Evolutionary conservation across 2,113 vertebrate species (phyloP).

Genomic region (Nestor notabilis): DNA sequence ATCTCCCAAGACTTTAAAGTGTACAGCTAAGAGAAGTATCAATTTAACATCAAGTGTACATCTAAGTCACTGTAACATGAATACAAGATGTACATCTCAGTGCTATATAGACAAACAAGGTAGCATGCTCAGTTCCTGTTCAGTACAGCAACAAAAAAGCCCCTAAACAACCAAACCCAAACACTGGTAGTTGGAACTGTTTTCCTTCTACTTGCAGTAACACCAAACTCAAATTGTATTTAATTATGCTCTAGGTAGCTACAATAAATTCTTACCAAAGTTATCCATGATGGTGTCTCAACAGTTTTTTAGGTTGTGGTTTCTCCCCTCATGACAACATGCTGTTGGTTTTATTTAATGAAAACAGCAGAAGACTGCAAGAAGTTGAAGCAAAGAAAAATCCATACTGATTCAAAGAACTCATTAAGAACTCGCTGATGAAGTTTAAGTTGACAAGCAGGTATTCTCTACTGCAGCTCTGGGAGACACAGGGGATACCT

Average conservation of each 20-base stretch:
- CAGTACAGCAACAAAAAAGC: not conserved
- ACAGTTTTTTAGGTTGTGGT: not conserved
- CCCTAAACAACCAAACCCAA: not conserved
- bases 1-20: not conserved
- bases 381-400: not conserved
- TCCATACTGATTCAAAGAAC: too few relatives aligned
- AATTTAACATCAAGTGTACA: not conserved
- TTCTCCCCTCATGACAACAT: not conserved
- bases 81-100: not conserved
- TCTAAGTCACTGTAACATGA: not conserved
- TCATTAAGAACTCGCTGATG: too few relatives aligned
- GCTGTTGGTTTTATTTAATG: not conserved
- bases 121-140: not conserved
- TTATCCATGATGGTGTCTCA: not conserved
- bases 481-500: too few relatives aligned
- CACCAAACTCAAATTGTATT: not conserved
- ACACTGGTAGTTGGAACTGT: not conserved
- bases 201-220: not conserved
- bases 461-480: too few relatives aligned
- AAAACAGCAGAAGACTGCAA: not conserved
- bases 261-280: not conserved
- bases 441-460: too few relatives aligned
- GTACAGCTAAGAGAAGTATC: not conserved
- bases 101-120: not conserved
- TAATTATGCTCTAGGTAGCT: not conserved